Conservation (phyloP, 1,140 invertebrate species). For the Pseudomyrmex cubaensis region DNA sequence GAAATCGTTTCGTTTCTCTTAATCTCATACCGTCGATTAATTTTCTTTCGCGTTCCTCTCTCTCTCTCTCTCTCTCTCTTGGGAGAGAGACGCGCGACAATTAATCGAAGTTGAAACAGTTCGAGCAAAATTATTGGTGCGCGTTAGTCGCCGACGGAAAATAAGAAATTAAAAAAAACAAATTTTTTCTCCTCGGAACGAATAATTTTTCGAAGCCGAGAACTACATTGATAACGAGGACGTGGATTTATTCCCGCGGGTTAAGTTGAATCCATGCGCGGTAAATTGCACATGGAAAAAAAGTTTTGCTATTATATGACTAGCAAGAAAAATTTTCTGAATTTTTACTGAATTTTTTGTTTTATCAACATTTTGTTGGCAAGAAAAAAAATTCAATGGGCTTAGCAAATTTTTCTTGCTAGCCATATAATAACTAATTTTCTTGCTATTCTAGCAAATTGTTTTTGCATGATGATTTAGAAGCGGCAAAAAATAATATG, state of each 20-base stretch:
- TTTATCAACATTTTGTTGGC: too few species aligned
- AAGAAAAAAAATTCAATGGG: too few species aligned
- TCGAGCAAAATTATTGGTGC: conserved; percentile 24
- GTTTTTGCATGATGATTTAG: conserved; percentile 38
- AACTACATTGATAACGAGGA: conserved; percentile 32
- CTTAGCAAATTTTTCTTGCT: too few species aligned
- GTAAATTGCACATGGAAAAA: neutral
- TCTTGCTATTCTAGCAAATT: too few species aligned
- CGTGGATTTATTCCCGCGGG: conserved; percentile 39
- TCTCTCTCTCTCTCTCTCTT: too few species aligned
- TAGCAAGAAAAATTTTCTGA: too few species aligned
- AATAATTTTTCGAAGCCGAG: conserved; percentile 39
- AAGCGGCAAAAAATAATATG: conserved; percentile 1
- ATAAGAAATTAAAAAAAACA: conserved; percentile 27
- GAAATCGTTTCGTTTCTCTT: conserved; percentile 15
- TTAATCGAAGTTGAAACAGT: conserved; percentile 43
- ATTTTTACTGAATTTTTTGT: too few species aligned
- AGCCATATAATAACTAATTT: too few species aligned
- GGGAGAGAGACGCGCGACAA: conserved; percentile 19
- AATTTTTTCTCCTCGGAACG: conserved; percentile 15
- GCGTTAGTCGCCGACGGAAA: conserved; percentile 8
- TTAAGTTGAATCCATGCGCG: conserved; percentile 13
- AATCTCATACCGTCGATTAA: conserved; percentile 54
- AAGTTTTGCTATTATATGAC: too few species aligned
- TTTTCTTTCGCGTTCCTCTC: conserved; percentile 26